These are phyloP conservation scores for Lithophane leautieri DNA, from an alignment of 2,888 invertebrate genomes.

Conservation along the genomic window DNA sequence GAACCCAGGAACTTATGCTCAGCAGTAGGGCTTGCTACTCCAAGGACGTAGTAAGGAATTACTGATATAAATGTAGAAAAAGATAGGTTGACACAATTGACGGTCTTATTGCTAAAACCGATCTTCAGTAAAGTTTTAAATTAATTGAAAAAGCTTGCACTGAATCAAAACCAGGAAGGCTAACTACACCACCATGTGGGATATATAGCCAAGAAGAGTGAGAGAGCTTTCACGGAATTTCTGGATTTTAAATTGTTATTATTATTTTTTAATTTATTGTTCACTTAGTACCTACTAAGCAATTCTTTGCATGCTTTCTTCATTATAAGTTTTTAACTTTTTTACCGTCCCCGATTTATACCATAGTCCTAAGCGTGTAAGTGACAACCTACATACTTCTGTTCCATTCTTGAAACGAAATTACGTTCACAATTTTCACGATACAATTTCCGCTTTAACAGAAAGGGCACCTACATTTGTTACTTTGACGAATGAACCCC, in stretches of 20 bases:
- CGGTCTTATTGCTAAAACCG: background rate
- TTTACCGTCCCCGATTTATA: background rate
- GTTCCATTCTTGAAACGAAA: background rate
- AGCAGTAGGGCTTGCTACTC: background rate
- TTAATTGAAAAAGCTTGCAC: background rate
- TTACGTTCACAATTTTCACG: background rate
- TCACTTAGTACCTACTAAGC: background rate
- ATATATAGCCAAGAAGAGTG: too few relatives aligned
- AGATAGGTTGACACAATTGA: background rate
- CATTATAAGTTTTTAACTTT: background rate
- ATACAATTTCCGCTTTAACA: background rate
- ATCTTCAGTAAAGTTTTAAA: background rate
- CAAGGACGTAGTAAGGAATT: background rate
- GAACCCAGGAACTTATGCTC: background rate
- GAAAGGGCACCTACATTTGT: background rate
- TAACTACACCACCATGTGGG: too few relatives aligned
- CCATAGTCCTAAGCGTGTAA: too few relatives aligned
- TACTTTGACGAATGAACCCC: conserved; percentile 30
- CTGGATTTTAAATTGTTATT: background rate
- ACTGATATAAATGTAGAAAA: background rate
- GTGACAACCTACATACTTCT: background rate
- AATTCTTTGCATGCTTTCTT: background rate
- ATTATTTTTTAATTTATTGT: background rate
- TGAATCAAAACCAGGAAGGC: background rate
- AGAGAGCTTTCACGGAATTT: too few relatives aligned